These are phyloP conservation scores for Tetramorium bicarinatum DNA, from an alignment of 2,888 invertebrate genomes.

Conservation along the genomic window DNA sequence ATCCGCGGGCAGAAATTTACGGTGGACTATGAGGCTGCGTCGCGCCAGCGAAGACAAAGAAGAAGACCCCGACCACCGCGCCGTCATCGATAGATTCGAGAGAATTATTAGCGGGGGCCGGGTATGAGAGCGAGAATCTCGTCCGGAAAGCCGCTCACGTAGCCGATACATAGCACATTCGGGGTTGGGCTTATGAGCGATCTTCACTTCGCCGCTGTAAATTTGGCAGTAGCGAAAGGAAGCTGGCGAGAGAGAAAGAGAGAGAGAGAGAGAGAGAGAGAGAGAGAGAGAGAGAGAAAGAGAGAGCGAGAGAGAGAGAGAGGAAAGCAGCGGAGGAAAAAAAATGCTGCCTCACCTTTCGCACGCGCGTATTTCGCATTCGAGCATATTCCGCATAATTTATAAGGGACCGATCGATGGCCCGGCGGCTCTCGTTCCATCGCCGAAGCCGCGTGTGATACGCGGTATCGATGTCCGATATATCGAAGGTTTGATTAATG, in stretches of 20 bases:
- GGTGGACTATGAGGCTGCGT: constrained; percentile 34
- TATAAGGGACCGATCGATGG: constrained; percentile 36
- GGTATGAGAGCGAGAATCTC: neutral
- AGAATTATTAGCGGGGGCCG: constrained; percentile 30
- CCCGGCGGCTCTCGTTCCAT: too few species aligned
- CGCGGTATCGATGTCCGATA: constrained; percentile 54
- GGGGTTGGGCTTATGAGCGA: constrained; percentile 29
- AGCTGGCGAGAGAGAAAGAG: too few species aligned
- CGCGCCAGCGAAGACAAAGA: constrained; percentile 10
- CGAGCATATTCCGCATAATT: constrained; percentile 41
- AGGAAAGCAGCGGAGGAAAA: neutral
- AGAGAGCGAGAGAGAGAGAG: neutral
- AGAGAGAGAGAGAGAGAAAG: neutral
- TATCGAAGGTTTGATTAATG: constrained; percentile 51
- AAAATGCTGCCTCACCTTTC: neutral
- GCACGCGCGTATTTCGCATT: neutral
- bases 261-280: neutral
- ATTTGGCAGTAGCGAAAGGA: neutral
- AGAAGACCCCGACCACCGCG: neutral
- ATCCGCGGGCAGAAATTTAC: constrained; percentile 45
- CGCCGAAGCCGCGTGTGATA: neutral
- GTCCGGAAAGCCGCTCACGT: constrained; percentile 30
- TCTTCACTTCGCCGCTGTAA: constrained; percentile 11
- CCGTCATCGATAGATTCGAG: neutral
- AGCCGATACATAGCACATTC: constrained; percentile 27